Evolutionary conservation across 2,113 vertebrate genomes (phyloP), one percentile per base, ranked within the genome.

Genomic region (Sebastes schlegelii): DNA sequence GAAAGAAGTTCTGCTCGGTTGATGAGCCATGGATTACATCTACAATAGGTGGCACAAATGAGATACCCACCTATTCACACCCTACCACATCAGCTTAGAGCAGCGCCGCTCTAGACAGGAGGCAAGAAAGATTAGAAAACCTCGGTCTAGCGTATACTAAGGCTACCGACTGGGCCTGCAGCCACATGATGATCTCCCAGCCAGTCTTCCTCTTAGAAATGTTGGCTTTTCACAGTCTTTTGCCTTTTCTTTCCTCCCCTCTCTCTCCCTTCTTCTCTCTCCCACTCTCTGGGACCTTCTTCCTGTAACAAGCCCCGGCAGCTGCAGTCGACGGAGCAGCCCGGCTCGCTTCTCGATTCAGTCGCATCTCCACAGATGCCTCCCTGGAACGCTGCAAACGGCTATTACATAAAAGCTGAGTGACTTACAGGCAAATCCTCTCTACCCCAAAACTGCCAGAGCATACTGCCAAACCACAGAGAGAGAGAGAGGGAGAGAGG

Each of bases 361-460:
- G 76, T 88, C 71, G 55, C 86, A 86, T 91, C 89, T 86, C 87
- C 67, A 69, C 88, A 90, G 84, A 84, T 45, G 77, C 79, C 79
- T 88, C 73, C 79, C 82, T 90, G 84, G 86, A 92, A 91, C 79
- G 40, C 64, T 77, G 79, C 91, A 91, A 91, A 86, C 65, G 40
- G 87, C 86, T 91, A 92, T 90, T 90, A 92, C 90, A 91, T 89
- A 90, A 92, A 95, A 91, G 88, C 86, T 81, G 84, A 91, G 91
- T 93, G 88, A 95, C 84, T 94, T 94, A 91, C 88, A 90, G 88
- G 91, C 91, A 94, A 95, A 95, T 95, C 92, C 88, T 91, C 88
- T 91, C 89, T 91, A 85, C 90, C 86, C 84, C 76, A 80, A 89
- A 90, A 88, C 81, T 91, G 88, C 81, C 84, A 85, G 83, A 91